Evolutionary conservation across 2,797 vertebrate species (phyloP).

Genomic region (Pseudomugil tenellus): DNA sequence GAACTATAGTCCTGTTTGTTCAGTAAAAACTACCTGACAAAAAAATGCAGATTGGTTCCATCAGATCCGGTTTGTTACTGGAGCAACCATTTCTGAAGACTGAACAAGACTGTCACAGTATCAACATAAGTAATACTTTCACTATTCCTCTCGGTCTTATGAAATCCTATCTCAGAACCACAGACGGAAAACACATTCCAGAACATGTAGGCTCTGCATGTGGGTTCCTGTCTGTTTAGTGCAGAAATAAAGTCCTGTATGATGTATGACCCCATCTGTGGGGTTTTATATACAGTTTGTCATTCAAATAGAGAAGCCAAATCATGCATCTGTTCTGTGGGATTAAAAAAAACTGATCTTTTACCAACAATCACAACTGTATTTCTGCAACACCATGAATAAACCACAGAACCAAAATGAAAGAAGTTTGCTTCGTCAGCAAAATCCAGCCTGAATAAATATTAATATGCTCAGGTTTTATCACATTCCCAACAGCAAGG

Average conservation of each 20-base stretch:
- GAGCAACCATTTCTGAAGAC: too few species aligned
- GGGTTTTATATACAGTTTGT: constrained; percentile 8
- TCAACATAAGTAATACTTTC: constrained; percentile 1
- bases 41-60: background rate
- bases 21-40: background rate
- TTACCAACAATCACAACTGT: constrained; percentile 31
- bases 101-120: background rate
- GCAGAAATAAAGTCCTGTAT: background rate
- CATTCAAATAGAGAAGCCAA: constrained; percentile 21
- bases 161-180: background rate
- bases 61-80: background rate
- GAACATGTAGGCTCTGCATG: background rate
- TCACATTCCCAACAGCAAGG: constrained; percentile 12
- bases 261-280: background rate
- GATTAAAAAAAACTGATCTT: constrained; percentile 38
- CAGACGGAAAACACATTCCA: background rate
- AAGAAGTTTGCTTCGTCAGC: constrained; percentile 44
- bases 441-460: constrained; percentile 28
- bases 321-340: constrained; percentile 11
- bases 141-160: background rate
- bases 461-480: constrained; percentile 21
- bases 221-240: background rate
- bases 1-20: background rate
- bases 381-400: constrained; percentile 21
- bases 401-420: constrained; percentile 36